phyloP scores from a whole-genome alignment of 2,113 vertebrate species.

The Macrotis lagotis region DNA sequence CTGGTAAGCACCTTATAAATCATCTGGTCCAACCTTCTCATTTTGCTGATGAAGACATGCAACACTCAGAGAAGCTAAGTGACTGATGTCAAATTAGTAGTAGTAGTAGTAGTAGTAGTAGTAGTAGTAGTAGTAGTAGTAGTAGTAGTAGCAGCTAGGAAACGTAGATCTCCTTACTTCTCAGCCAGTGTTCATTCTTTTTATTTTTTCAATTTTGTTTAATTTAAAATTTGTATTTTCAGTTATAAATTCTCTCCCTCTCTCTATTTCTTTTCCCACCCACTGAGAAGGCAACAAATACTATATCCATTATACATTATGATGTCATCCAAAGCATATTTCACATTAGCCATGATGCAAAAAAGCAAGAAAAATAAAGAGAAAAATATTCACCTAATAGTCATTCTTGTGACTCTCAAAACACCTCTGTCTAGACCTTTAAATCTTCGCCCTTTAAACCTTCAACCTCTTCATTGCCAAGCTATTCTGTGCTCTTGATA shows the following conservation, averaged over 20 bases:
- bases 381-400: not conserved
- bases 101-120: no score
- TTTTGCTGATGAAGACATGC: not conserved
- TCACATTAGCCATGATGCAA: not conserved
- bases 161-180: not conserved
- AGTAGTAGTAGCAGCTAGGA: not conserved
- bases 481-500: not conserved
- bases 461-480: not conserved
- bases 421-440: not conserved
- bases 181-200: not conserved
- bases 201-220: not conserved
- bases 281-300: not conserved
- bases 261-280: not conserved
- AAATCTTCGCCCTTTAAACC: not conserved
- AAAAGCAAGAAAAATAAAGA: not conserved
- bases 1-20: not conserved
- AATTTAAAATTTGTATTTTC: not conserved
- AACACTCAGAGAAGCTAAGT: not conserved
- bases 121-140: not conserved
- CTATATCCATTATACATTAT: not conserved
- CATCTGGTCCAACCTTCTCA: not conserved
- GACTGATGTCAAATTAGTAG: not conserved
- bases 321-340: not conserved
- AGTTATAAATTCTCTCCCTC: not conserved
- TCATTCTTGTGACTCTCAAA: not conserved